Percentiles rank a stretch among this genome's conserved stretches.
Conservation (phyloP, 2,113 vertebrate genomes). For the Cryptoleucopteryx plumbea region DNA sequence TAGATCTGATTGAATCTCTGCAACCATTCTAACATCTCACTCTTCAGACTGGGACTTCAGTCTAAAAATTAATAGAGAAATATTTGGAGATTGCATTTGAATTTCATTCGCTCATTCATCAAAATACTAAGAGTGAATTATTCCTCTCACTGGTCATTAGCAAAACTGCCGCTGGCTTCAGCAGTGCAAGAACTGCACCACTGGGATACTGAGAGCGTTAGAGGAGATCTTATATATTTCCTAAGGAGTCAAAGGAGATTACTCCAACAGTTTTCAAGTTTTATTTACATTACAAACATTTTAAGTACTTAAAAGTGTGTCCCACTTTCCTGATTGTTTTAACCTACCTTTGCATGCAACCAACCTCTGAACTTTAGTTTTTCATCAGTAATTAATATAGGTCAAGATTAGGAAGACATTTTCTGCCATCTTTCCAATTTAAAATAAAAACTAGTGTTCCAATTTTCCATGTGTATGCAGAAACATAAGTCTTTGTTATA, state of each 20-base stretch:
- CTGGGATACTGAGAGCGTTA: background rate
- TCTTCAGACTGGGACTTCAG: background rate
- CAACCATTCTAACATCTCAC: background rate
- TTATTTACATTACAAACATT: background rate
- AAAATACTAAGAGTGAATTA: background rate
- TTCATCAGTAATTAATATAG: background rate
- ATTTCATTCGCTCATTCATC: background rate
- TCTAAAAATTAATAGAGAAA: background rate
- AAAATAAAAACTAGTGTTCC: background rate
- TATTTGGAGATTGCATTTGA: background rate
- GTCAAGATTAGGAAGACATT: background rate
- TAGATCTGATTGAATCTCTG: conserved; percentile 27
- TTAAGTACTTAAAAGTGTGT: background rate
- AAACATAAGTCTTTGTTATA: background rate
- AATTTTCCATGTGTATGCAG: background rate
- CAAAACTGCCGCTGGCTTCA: background rate
- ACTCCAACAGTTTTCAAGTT: background rate
- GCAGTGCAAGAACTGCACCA: background rate
- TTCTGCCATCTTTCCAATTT: background rate
- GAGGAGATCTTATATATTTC: background rate
- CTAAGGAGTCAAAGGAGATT: background rate
- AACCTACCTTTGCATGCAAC: background rate
- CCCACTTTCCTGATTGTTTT: background rate
- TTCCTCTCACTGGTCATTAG: background rate
- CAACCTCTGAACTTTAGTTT: background rate